Evolutionary conservation across 1,140 invertebrate species (phyloP).

Genomic region (Theocolax elegans): DNA sequence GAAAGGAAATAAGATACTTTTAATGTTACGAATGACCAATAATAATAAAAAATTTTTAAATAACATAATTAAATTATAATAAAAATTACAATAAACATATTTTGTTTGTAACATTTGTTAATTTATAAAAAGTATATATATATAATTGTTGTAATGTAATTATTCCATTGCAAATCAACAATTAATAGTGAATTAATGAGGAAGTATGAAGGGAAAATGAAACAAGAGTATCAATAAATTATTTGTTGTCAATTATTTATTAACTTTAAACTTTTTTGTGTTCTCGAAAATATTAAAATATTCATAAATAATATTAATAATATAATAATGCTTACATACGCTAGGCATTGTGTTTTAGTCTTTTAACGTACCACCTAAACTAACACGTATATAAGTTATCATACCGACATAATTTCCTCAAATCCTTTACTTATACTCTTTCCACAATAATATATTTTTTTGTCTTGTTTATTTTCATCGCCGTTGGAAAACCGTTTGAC

Average conservation of each 20-base stretch:
- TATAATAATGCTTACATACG: conserved; percentile 52
- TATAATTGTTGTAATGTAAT: too few species aligned
- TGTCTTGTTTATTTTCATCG: not conserved
- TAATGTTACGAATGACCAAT: too few species aligned
- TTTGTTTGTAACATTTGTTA: too few species aligned
- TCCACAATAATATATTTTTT: too few species aligned
- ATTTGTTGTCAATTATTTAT: conserved; percentile 54
- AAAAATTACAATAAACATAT: too few species aligned
- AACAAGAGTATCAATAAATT: conserved; percentile 13
- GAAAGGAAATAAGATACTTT: too few species aligned
- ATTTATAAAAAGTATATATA: too few species aligned
- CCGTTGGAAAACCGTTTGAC: conserved; percentile 13
- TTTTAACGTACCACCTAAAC: conserved; percentile 60
- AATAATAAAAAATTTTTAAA: too few species aligned
- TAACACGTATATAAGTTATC: conserved; percentile 47
- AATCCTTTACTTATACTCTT: conserved; percentile 32
- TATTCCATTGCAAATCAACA: too few species aligned
- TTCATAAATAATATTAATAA: conserved; percentile 60
- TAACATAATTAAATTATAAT: too few species aligned
- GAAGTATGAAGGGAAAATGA: too few species aligned
- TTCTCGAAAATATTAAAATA: conserved; percentile 61
- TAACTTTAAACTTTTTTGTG: conserved; percentile 53
- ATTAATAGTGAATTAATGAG: too few species aligned
- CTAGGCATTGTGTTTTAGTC: conserved; percentile 60
- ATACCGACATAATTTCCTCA: conserved; percentile 33